Percentiles rank a stretch among this genome's conserved stretches.
Conservation (phyloP, 1,140 invertebrate species). For the Drosophila pandora region DNA sequence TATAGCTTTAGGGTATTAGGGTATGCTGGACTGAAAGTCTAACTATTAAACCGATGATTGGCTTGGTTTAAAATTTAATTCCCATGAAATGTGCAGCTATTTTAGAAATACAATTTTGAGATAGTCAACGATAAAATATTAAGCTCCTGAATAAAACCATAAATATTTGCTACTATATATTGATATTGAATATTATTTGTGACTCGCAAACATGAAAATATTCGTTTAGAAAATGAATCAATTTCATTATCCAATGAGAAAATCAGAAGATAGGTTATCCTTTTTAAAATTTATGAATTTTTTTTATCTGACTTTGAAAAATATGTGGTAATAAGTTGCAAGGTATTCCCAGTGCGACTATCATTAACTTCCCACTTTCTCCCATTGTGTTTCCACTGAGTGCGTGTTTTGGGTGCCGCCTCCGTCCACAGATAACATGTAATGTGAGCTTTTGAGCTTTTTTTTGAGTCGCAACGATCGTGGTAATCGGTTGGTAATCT, state of each 20-base stretch:
- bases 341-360: not conserved
- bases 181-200: too few relatives aligned
- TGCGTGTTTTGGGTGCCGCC: slow-evolving; percentile 28
- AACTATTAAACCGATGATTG: not conserved
- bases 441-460: slow-evolving; percentile 28
- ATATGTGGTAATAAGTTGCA: not conserved
- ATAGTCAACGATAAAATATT: too few relatives aligned
- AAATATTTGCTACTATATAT: too few relatives aligned
- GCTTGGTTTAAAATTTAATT: not conserved
- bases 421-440: slow-evolving; percentile 41
- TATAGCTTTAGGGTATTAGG: slow-evolving; percentile 2
- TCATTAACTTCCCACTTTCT: not conserved
- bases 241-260: too few relatives aligned
- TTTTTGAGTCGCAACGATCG: slow-evolving; percentile 21
- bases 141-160: too few relatives aligned
- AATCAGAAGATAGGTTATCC: too few relatives aligned
- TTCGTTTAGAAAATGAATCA: too few relatives aligned
- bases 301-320: too few relatives aligned
- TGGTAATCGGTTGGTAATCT: not conserved
- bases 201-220: too few relatives aligned
- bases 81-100: too few relatives aligned
- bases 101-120: too few relatives aligned
- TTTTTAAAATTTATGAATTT: too few relatives aligned
- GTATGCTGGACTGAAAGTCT: slow-evolving; percentile 21
- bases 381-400: slow-evolving; percentile 1